Evolutionary conservation across 2,113 vertebrate species (phyloP).

Genomic region (Coryphaenoides rupestris): DNA sequence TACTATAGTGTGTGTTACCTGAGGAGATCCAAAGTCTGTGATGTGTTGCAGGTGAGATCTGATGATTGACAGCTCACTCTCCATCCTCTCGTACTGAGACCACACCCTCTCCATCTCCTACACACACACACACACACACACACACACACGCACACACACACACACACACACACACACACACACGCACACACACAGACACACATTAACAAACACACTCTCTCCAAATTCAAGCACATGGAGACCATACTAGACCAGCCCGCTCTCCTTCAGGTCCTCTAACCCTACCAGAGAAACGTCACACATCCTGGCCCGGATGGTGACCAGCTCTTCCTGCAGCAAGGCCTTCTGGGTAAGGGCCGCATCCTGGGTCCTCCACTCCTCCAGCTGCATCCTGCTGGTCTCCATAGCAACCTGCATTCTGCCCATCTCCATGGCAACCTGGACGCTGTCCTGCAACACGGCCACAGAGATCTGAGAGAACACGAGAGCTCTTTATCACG

Average conservation of each 20-base stretch:
- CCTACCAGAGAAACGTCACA: conserved; percentile 81
- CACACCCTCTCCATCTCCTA: conserved; percentile 84
- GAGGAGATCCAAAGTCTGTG: conserved; percentile 77
- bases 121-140: too few species aligned
- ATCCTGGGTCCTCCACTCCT: conserved; percentile 66
- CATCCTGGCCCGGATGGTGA: conserved; percentile 81
- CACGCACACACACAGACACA: too few species aligned
- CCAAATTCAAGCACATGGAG: too few species aligned
- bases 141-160: neutral
- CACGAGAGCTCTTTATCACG: too few species aligned
- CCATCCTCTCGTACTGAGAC: conserved; percentile 80
- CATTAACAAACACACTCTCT: too few species aligned
- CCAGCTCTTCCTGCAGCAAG: conserved; percentile 85
- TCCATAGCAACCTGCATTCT: conserved; percentile 80
- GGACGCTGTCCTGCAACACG: conserved; percentile 74
- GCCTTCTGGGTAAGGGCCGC: conserved; percentile 76
- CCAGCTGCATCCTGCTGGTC: conserved; percentile 75
- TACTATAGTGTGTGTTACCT: conserved; percentile 65
- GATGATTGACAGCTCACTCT: conserved; percentile 80
- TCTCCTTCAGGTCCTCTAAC: neutral
- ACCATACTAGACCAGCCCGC: neutral
- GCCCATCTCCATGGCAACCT: conserved; percentile 80
- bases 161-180: neutral
- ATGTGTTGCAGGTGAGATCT: conserved; percentile 84
- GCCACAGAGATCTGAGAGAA: too few species aligned